Evolutionary conservation across 2,113 vertebrate genomes (phyloP), one percentile per base, ranked within the genome.

Genomic region (Forbesichthys papilliferus): DNA sequence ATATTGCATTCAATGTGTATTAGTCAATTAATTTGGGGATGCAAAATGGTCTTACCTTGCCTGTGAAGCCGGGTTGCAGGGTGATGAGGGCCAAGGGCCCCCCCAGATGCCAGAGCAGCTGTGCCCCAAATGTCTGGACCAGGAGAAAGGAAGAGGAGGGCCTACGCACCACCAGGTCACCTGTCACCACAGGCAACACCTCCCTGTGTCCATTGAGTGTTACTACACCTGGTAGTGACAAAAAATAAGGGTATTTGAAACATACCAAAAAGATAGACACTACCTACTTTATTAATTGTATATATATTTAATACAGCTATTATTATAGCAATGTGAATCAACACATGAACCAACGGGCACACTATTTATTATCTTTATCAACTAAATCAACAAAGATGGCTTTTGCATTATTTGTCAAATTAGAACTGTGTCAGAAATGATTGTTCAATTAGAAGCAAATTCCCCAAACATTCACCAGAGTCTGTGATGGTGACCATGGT

Each of bases 141-240:
- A 95, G 87, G 61, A 98, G 82, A 83, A 96, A 97, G 69, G 90
- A 73, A 1, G 95, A 95, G 9, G 96, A 96, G 1, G 89, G 92
- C 0, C 18, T 88, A 5, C 82, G 86, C 16, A 96, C 49, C 0
- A 78, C 84, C 80, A 98, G 81, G 69, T 90, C 93, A 0, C 90
- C 73, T 0, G 91, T 86, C 1, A 80, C 69, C 53, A 95, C 93
- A 1, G 96, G 96, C 74, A 98, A 64, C 0, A 4, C 4, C 68
- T 92, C 91, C 12, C 91, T 89, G 56, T 82, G 89, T 11, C 94
- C 93, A 0, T 93, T 92, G 57, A 95, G 76, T 0, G 77, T 93
- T 64, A 95, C 93, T 3, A 91, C 72, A 0, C 95, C 96, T 97
- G 79, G 5, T 65, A 55, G 13, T 2, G 57, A 57, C 14, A 9